Evolutionary conservation across 2,888 invertebrate genomes (phyloP).

Genomic region (Agrochola macilenta): DNA sequence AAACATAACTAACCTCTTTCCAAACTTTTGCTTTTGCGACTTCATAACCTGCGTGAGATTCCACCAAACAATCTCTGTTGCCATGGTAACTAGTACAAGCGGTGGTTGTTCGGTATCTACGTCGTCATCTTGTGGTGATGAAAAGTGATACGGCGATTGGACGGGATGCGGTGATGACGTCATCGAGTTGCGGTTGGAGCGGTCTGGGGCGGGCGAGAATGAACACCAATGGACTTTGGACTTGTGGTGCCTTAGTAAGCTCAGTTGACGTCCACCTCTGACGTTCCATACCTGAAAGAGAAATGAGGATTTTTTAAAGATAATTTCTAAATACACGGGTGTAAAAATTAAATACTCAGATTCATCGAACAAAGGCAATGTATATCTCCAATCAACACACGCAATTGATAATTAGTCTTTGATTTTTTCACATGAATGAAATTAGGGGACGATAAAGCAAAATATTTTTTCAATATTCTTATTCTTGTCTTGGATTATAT

Average conservation of each 20-base stretch:
- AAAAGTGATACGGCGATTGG: constrained; percentile 44
- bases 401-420: neutral
- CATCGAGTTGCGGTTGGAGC: constrained; percentile 73
- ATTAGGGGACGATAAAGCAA: neutral
- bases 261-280: constrained; percentile 79
- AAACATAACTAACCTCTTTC: constrained; percentile 73
- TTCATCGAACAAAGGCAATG: neutral
- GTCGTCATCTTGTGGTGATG: constrained; percentile 59
- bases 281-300: constrained; percentile 87
- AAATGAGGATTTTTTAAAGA: neutral
- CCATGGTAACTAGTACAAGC: constrained; percentile 89
- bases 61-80: constrained; percentile 91
- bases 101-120: constrained; percentile 79
- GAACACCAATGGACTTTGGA: constrained; percentile 87
- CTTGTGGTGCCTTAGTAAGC: constrained; percentile 88
- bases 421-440: neutral
- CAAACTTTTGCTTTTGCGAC: constrained; percentile 69
- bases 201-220: constrained; percentile 88
- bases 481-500: too few relatives aligned
- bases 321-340: too few relatives aligned
- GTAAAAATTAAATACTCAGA: neutral
- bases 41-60: constrained; percentile 83
- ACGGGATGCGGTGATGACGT: constrained; percentile 57
- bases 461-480: too few relatives aligned
- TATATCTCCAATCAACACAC: neutral